These are phyloP conservation scores for Acropternis orthonyx DNA, from an alignment of 2,797 vertebrate species.

Conservation along the genomic window DNA sequence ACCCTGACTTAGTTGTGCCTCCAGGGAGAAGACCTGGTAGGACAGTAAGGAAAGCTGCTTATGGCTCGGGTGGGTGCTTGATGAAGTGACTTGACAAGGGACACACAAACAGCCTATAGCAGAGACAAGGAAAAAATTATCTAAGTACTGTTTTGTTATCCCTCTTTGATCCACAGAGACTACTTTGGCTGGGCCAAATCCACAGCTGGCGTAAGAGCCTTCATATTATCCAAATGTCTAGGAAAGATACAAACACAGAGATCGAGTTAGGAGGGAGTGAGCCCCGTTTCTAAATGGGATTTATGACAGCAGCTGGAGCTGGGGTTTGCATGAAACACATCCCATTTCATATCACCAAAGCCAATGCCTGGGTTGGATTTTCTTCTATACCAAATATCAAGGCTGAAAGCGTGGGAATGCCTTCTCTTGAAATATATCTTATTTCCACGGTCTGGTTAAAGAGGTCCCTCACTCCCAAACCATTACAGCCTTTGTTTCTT, in stretches of 20 bases:
- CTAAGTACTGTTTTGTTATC: neutral
- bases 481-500: slow-evolving; percentile 51
- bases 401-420: slow-evolving; percentile 33
- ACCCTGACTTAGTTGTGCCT: neutral
- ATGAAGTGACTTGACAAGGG: slow-evolving; percentile 29
- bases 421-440: slow-evolving; percentile 42
- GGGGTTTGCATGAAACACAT: neutral
- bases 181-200: neutral
- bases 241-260: neutral
- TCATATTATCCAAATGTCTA: neutral
- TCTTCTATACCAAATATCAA: neutral
- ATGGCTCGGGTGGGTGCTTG: neutral
- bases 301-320: neutral
- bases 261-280: neutral
- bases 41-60: neutral
- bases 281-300: neutral
- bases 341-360: neutral
- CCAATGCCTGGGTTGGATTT: neutral
- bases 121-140: neutral
- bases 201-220: neutral
- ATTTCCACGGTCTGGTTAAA: slow-evolving; percentile 38
- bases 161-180: slow-evolving; percentile 16
- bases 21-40: neutral
- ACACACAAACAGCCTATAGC: neutral
- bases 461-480: slow-evolving; percentile 38